Percentiles rank a stretch among this genome's conserved stretches.
Conservation (phyloP, 2,113 vertebrate species). For the Notarius quadriscutis region DNA sequence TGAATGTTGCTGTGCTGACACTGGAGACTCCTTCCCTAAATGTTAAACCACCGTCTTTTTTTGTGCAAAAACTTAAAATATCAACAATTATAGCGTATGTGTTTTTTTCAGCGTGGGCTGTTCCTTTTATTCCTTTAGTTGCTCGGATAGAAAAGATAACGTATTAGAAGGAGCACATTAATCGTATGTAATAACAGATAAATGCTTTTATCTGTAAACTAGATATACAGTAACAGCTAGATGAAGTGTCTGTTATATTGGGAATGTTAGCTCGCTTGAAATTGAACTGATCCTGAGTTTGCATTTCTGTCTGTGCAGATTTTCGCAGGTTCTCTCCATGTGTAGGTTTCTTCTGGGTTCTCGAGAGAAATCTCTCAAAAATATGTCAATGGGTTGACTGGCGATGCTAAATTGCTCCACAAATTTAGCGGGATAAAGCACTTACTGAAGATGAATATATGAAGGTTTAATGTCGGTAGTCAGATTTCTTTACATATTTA, state of each 20-base stretch:
- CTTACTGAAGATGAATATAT: background rate
- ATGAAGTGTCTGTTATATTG: background rate
- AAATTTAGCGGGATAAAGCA: background rate
- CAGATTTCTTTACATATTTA: background rate
- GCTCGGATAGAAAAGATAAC: too few species aligned
- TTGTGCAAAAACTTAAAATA: too few species aligned
- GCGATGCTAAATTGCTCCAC: rapidly evolving
- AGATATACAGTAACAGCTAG: background rate
- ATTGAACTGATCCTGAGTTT: background rate
- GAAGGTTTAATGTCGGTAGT: background rate
- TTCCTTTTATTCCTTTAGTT: too few species aligned
- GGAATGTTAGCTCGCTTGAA: background rate
- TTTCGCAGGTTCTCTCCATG: background rate
- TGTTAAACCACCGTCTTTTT: too few species aligned
- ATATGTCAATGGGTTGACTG: background rate
- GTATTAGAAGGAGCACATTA: too few species aligned
- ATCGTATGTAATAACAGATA: too few species aligned
- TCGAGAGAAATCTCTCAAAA: background rate
- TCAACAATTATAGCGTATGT: too few species aligned
- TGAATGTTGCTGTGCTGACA: too few species aligned
- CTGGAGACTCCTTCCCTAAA: too few species aligned
- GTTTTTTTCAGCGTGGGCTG: too few species aligned
- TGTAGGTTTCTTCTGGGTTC: background rate
- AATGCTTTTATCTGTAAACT: background rate
- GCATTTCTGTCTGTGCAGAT: background rate